phyloP scores from a whole-genome alignment of 2,113 vertebrate species.

The Myodes glareolus region DNA sequence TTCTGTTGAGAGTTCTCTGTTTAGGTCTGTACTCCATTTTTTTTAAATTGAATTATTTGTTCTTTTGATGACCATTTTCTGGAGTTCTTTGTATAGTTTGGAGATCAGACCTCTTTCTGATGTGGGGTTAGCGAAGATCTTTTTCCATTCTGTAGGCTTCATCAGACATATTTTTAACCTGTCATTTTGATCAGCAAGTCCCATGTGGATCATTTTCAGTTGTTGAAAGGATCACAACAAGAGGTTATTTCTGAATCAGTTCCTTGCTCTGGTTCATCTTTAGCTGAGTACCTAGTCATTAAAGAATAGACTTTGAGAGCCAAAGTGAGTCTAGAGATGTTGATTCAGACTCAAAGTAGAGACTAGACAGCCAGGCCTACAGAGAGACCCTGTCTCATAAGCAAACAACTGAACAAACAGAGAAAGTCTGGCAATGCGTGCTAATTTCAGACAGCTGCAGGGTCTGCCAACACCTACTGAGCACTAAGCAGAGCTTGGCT shows the following conservation, averaged over 20 bases:
- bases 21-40: too few species aligned
- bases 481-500: neutral
- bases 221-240: neutral
- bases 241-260: neutral
- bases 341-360: neutral
- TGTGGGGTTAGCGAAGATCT: too few species aligned
- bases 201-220: neutral
- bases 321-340: neutral
- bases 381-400: neutral
- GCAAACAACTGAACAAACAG: neutral
- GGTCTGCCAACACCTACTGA: neutral
- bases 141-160: too few species aligned
- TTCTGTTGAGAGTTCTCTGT: too few species aligned
- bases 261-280: neutral
- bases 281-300: neutral
- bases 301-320: conserved; percentile 1
- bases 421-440: neutral
- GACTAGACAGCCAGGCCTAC: too few species aligned
- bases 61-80: too few species aligned
- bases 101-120: too few species aligned
- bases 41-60: too few species aligned
- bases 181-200: conserved; percentile 49
- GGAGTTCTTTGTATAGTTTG: too few species aligned
- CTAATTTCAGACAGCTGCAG: neutral
- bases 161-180: conserved; percentile 34